These are phyloP conservation scores for Protaetia brevitarsis DNA, from an alignment of 1,140 invertebrate genomes.

Conservation along the genomic window DNA sequence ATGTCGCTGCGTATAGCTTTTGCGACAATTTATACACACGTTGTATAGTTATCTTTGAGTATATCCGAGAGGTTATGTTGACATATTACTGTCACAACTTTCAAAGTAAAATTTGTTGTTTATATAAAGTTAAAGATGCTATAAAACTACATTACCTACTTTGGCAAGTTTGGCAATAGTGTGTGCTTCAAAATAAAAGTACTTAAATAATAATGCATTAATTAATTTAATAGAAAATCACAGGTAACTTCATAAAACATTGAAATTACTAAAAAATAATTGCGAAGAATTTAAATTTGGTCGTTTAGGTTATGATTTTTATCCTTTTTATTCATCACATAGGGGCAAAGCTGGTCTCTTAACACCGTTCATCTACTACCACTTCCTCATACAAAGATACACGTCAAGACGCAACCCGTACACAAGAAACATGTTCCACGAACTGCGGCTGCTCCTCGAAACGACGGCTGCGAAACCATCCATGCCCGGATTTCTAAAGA, in stretches of 20 bases:
- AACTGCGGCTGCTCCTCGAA: conserved; percentile 66
- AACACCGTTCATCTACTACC: conserved; percentile 92
- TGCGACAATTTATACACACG: too few relatives aligned
- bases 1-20: too few relatives aligned
- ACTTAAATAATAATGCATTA: too few relatives aligned
- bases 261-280: conserved; percentile 8
- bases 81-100: too few relatives aligned
- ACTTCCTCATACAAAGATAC: conserved; percentile 87
- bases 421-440: conserved; percentile 83
- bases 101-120: too few relatives aligned
- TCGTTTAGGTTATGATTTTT: too few relatives aligned
- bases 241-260: neutral
- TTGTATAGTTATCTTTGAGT: too few relatives aligned
- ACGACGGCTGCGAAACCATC: conserved; percentile 57
- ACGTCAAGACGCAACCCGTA: conserved; percentile 91
- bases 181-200: too few relatives aligned
- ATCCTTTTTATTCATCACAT: conserved; percentile 28
- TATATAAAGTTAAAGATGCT: too few relatives aligned
- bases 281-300: neutral
- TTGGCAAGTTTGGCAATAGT: too few relatives aligned
- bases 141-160: too few relatives aligned
- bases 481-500: conserved; percentile 59
- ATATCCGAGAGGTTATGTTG: too few relatives aligned
- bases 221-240: neutral
- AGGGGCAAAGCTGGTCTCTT: conserved; percentile 83